phyloP scores from a whole-genome alignment of 2,113 vertebrate species.

The Corythornis vintsioides region DNA sequence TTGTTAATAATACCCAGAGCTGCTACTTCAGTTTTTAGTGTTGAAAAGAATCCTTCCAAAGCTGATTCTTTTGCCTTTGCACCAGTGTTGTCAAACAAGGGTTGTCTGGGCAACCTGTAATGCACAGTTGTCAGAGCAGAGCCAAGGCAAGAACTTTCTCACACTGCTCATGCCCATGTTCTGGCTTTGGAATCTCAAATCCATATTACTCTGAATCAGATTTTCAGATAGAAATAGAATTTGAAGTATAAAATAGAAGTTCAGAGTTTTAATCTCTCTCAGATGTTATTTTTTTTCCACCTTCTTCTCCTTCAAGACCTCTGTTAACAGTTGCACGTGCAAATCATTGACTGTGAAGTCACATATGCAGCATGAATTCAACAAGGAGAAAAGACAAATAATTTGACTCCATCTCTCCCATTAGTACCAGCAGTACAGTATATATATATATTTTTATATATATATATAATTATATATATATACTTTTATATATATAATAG shows the following conservation, averaged over 20 bases:
- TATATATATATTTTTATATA: too few species aligned
- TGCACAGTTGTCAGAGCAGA: background rate
- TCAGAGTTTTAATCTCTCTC: background rate
- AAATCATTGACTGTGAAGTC: too few species aligned
- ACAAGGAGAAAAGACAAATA: too few species aligned
- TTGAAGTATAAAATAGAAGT: background rate
- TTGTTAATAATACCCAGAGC: constrained; percentile 1
- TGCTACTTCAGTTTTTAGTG: background rate
- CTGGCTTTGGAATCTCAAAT: background rate
- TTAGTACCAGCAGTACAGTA: too few species aligned
- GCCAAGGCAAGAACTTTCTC: background rate
- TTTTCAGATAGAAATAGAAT: background rate
- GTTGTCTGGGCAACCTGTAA: background rate
- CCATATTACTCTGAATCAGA: background rate
- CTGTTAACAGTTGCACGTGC: background rate
- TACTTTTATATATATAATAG: too few species aligned
- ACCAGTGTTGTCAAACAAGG: background rate
- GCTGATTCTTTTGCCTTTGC: background rate
- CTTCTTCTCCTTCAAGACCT: background rate
- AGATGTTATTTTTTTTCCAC: background rate
- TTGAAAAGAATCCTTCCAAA: background rate
- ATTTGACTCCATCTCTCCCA: too few species aligned
- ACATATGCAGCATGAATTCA: too few species aligned
- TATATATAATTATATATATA: too few species aligned
- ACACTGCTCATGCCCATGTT: background rate